Conservation (phyloP, 2,888 invertebrate species). For the Carpatolechia fugitivella region DNA sequence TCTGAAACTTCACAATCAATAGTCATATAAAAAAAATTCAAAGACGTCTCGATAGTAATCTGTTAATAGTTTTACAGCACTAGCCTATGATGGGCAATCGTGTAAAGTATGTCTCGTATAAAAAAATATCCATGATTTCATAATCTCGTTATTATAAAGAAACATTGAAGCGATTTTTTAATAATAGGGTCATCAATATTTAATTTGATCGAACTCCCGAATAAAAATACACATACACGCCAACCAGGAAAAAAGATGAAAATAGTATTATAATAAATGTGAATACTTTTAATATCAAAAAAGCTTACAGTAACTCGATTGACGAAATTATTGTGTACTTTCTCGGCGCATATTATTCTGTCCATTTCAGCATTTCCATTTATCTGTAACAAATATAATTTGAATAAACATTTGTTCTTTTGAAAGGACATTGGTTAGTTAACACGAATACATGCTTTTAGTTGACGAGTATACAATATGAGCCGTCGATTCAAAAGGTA, state of each 20-base stretch:
- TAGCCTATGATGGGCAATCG: background rate
- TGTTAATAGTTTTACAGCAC: background rate
- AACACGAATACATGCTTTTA: background rate
- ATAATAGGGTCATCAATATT: background rate
- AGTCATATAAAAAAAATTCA: too few species aligned
- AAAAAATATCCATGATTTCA: background rate
- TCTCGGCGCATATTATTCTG: constrained; percentile 22
- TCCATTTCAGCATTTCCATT: background rate
- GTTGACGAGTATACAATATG: too few species aligned
- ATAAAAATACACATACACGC: constrained; percentile 20
- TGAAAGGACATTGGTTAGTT: background rate
- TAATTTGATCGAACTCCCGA: constrained; percentile 26
- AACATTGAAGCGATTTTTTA: background rate
- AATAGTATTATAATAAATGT: constrained; percentile 20
- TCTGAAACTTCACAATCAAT: too few species aligned
- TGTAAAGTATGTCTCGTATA: too few species aligned
- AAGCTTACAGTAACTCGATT: constrained; percentile 24
- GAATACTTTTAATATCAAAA: constrained; percentile 25
- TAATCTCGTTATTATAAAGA: background rate
- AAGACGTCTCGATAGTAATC: too few species aligned
- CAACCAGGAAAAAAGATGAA: constrained; percentile 20
- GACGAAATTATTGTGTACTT: constrained; percentile 30
- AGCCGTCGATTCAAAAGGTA: too few species aligned
- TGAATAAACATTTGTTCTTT: background rate
- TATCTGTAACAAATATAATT: background rate